These are phyloP conservation scores for Gila robusta DNA, from an alignment of 2,797 vertebrate genomes.

Conservation along the genomic window DNA sequence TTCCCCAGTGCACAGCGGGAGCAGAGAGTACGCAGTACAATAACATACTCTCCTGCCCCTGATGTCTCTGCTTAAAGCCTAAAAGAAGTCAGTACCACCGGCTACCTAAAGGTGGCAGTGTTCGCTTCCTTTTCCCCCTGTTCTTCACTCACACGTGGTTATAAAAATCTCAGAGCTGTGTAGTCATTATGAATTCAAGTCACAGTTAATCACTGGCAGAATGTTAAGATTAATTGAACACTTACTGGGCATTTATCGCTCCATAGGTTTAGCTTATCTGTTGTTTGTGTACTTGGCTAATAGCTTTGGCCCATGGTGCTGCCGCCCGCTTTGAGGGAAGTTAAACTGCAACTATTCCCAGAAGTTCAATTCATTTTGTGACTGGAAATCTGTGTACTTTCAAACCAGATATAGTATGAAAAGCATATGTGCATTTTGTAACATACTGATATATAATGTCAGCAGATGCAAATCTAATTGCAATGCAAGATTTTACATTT, in stretches of 20 bases:
- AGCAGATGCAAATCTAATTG: background rate
- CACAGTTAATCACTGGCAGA: constrained; percentile 68
- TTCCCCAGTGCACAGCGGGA: constrained; percentile 38
- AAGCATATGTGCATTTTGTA: background rate
- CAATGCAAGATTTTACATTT: background rate
- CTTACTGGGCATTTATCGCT: constrained; percentile 29
- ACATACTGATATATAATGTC: background rate
- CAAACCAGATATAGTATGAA: background rate
- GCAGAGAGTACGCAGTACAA: constrained; percentile 33
- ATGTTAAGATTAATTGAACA: constrained; percentile 28
- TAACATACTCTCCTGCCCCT: constrained; percentile 20
- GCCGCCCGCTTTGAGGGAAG: constrained; percentile 47
- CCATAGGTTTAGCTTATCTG: constrained; percentile 33
- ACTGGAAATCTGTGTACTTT: constrained; percentile 17
- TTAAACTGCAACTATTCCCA: constrained; percentile 23
- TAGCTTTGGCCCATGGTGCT: background rate
- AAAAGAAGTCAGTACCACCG: constrained; percentile 54
- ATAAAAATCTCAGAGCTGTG: background rate
- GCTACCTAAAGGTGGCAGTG: constrained; percentile 77
- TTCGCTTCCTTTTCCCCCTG: constrained; percentile 69
- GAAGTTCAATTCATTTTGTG: constrained; percentile 24
- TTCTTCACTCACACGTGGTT: background rate
- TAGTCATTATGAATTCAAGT: constrained; percentile 64
- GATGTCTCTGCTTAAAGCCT: constrained; percentile 40
- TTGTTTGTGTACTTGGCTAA: constrained; percentile 28